phyloP scores from a whole-genome alignment of 2,113 vertebrate genomes.

The Balaenoptera acutorostrata region DNA sequence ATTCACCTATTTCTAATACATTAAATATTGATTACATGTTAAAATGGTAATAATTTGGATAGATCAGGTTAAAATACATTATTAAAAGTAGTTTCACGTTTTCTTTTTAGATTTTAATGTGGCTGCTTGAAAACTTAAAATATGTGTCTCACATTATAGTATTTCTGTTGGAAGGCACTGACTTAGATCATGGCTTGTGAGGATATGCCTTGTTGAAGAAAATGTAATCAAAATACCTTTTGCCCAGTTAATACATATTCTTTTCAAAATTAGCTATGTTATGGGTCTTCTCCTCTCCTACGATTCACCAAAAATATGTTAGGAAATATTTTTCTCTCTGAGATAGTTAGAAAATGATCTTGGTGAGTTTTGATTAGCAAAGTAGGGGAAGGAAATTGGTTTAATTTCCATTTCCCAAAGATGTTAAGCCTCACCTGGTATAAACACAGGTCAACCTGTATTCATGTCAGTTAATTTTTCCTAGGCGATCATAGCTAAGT shows the following conservation, averaged over 20 bases:
- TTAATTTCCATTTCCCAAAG: not conserved
- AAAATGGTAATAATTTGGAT: not conserved
- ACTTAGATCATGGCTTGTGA: not conserved
- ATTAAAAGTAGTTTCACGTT: not conserved
- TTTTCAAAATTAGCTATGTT: not conserved
- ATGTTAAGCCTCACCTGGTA: not conserved
- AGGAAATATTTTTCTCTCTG: not conserved
- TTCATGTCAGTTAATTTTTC: not conserved
- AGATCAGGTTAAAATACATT: not conserved
- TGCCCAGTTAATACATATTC: not conserved
- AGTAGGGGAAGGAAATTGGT: not conserved
- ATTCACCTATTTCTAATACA: not conserved
- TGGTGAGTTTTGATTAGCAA: not conserved
- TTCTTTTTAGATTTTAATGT: not conserved
- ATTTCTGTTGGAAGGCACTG: not conserved
- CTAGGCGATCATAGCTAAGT: not conserved
- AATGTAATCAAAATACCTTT: not conserved
- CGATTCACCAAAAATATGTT: not conserved
- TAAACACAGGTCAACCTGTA: not conserved
- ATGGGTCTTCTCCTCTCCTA: rapidly evolving
- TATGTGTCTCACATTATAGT: not conserved
- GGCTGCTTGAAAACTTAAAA: not conserved
- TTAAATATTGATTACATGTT: not conserved
- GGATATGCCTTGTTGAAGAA: not conserved
- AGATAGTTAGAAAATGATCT: not conserved